Evolutionary conservation across 2,797 vertebrate genomes (phyloP), one percentile per base, ranked within the genome.

Genomic region (Rachycentron canadum): DNA sequence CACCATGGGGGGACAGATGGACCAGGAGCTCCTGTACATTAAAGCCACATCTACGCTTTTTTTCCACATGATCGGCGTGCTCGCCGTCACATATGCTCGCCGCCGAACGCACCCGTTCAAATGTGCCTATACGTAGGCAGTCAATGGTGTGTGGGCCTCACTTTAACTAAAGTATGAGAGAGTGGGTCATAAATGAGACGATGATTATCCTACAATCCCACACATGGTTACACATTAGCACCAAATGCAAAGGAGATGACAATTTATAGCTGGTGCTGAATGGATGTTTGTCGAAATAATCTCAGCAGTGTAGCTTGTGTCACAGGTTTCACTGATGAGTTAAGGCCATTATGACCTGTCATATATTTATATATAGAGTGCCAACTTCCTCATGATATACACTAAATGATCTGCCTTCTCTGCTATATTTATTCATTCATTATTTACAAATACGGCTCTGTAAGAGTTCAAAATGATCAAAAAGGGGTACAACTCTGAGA

Each of bases 1-100:
- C 72, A 40, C 3, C n/a, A n/a, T 1, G 41, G 17, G 7, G 53
- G 16, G 38, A 68, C 81, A 90, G 79, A 83, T 82, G 70, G 72
- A 43, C 38, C 4, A 34, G 32, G 9, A 30, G 45, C 66, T 73
- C 10, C 32, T 67, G 30, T 57, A 63, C 69, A 43, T 78, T 73
- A 69, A 40, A 68, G 56, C 23, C 32, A 30, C 66, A 60, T 55
- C 34, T 11, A 41, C n/a, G 17, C 4, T 0, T 13, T 40, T 19
- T 14, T 34, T 49, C 30, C 19, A 65, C 53, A 52, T 62, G 49
- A 56, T 76, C 53, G 23, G n/a, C 11, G 0, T 76, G 32, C 16
- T 40, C 21, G 23, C 9, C 10, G 7, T 53, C 52, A 32, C 68
- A 83, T 65, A 60, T 81, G 73, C 64, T 75, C 63, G 56, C 14